These are phyloP conservation scores for Drosophila dunni DNA, from an alignment of 1,140 invertebrate genomes.

Conservation along the genomic window DNA sequence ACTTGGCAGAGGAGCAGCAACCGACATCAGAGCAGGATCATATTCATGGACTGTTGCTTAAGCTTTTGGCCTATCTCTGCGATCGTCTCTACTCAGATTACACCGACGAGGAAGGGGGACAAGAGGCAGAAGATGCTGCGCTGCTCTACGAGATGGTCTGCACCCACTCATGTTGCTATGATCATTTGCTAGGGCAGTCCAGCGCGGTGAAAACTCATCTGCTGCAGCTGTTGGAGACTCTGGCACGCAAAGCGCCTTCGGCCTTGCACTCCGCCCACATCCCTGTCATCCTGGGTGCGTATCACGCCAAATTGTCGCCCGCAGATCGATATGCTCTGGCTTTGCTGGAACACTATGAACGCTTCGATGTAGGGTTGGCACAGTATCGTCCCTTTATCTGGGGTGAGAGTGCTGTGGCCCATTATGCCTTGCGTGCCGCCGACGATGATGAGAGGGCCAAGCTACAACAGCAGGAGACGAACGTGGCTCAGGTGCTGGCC, in stretches of 20 bases:
- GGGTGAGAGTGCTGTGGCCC: slow-evolving; percentile 90
- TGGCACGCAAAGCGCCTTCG: slow-evolving; percentile 87
- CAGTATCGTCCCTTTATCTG: slow-evolving; percentile 92
- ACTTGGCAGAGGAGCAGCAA: slow-evolving; percentile 84
- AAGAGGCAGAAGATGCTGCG: slow-evolving; percentile 49
- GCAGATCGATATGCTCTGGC: slow-evolving; percentile 88
- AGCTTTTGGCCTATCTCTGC: slow-evolving; percentile 86
- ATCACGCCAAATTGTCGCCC: slow-evolving; percentile 88
- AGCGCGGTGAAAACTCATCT: slow-evolving; percentile 86
- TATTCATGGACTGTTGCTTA: slow-evolving; percentile 85
- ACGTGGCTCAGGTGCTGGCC: slow-evolving; percentile 89
- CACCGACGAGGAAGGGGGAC: slow-evolving; percentile 9
- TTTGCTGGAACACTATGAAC: slow-evolving; percentile 88
- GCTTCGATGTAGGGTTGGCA: slow-evolving; percentile 86
- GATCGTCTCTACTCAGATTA: slow-evolving; percentile 86
- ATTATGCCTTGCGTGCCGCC: slow-evolving; percentile 88
- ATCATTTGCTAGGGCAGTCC: slow-evolving; percentile 81
- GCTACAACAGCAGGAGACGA: slow-evolving; percentile 88
- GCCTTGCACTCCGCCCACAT: slow-evolving; percentile 88
- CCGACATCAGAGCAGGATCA: slow-evolving; percentile 67
- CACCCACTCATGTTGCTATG: slow-evolving; percentile 90
- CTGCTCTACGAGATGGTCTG: slow-evolving; percentile 90
- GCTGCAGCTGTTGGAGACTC: slow-evolving; percentile 86
- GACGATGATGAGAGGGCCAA: slow-evolving; percentile 86
- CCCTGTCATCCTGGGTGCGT: slow-evolving; percentile 89